Percentiles rank a stretch among this genome's conserved stretches.
Conservation (phyloP, 2,113 vertebrate species). For the Meriones unguiculatus region DNA sequence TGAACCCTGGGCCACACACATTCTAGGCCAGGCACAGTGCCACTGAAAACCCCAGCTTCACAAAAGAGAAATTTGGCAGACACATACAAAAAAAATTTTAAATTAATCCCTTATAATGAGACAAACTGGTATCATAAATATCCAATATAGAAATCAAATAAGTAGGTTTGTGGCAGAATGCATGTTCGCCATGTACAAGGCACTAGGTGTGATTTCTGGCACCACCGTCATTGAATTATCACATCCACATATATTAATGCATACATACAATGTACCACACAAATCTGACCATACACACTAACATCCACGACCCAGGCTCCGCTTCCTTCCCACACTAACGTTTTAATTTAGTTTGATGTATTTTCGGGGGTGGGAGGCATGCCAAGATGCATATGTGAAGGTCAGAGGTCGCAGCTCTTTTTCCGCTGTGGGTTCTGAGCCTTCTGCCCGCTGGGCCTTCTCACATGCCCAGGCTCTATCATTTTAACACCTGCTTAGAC, state of each 20-base stretch:
- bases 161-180: background rate
- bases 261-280: fast-evolving
- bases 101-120: background rate
- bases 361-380: background rate
- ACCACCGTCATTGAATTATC: background rate
- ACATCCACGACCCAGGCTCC: background rate
- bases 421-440: background rate
- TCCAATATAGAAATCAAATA: too few relatives aligned
- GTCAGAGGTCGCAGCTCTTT: background rate
- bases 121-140: background rate
- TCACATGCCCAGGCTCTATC: background rate
- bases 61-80: background rate
- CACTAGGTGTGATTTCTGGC: background rate
- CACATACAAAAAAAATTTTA: background rate
- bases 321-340: background rate
- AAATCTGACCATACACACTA: background rate
- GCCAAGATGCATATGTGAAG: too few relatives aligned
- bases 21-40: background rate
- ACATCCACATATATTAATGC: background rate
- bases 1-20: background rate
- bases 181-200: too few relatives aligned
- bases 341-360: background rate
- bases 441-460: background rate
- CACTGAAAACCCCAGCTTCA: background rate
- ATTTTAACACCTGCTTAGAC: background rate